Evolutionary conservation across 2,113 vertebrate species (phyloP).

Genomic region (Deroptyus accipitrinus): DNA sequence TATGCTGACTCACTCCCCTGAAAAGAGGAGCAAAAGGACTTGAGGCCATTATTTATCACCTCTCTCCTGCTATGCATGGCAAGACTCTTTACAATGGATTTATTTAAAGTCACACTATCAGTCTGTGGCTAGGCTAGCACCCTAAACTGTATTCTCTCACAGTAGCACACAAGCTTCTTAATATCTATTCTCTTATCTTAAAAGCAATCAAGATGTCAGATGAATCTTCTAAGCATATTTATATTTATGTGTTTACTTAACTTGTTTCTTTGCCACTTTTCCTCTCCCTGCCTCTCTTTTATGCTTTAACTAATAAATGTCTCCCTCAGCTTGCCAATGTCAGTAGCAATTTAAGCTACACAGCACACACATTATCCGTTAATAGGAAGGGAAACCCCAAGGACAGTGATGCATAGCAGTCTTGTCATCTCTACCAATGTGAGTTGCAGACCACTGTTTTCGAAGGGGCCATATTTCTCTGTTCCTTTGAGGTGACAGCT

Average conservation of each 20-base stretch:
- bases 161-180: background rate
- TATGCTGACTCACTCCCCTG: background rate
- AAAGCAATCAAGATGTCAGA: background rate
- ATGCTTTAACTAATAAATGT: background rate
- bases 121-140: background rate
- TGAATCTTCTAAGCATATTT: background rate
- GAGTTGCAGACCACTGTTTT: background rate
- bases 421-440: background rate
- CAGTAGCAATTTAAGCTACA: background rate
- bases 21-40: background rate
- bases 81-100: background rate
- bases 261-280: background rate
- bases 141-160: background rate
- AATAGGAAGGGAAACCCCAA: background rate
- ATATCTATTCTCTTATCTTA: background rate
- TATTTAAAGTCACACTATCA: background rate
- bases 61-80: background rate
- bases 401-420: background rate
- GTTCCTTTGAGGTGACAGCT: background rate
- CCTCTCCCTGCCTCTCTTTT: background rate
- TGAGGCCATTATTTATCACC: background rate
- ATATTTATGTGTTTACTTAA: background rate
- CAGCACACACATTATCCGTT: background rate
- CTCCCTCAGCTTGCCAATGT: constrained; percentile 1
- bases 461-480: background rate